These are phyloP conservation scores for Epinephelus lanceolatus DNA, from an alignment of 2,113 vertebrate species.

Conservation along the genomic window DNA sequence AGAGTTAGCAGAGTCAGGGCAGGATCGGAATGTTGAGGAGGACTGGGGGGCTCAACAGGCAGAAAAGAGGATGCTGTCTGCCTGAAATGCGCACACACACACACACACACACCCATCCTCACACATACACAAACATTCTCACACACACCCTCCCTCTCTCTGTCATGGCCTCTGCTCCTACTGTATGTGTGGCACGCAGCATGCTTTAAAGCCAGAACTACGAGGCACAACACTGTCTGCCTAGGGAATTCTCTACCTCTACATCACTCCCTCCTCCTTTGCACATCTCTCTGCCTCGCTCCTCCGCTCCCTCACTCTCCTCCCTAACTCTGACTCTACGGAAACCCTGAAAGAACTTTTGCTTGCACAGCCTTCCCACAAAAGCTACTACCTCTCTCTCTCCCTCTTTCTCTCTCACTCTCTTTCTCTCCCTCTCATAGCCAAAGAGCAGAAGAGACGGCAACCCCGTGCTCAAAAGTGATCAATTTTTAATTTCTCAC, in stretches of 20 bases:
- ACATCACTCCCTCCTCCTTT: conserved; percentile 52
- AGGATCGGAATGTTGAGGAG: conserved; percentile 65
- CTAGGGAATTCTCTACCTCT: conserved; percentile 73
- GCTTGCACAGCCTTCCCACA: conserved; percentile 60
- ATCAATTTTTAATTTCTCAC: conserved; percentile 80
- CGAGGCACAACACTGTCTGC: conserved; percentile 61
- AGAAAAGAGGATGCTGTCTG: conserved; percentile 52
- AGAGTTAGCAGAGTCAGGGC: conserved; percentile 59
- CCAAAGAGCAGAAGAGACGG: conserved; percentile 54
- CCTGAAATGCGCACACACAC: conserved; percentile 18
- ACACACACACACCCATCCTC: conserved; percentile 5
- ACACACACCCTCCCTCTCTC: conserved; percentile 19
- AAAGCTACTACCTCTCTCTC: conserved; percentile 23
- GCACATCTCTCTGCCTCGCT: conserved; percentile 44
- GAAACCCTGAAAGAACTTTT: conserved; percentile 71
- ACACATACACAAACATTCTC: not conserved
- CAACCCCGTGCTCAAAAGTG: conserved; percentile 67
- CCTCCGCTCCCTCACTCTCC: conserved; percentile 34
- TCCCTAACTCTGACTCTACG: conserved; percentile 48
- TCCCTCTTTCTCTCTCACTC: not conserved
- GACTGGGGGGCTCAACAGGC: conserved; percentile 49
- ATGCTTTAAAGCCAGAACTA: conserved; percentile 70
- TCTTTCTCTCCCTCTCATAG: conserved; percentile 20
- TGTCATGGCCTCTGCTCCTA: conserved; percentile 62
- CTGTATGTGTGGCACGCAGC: conserved; percentile 68